A percentile compares a stretch with the other conserved stretches of the same genome.
Evolutionary conservation across 2,888 invertebrate species (phyloP).

Genomic region (Leucophenga montana): DNA sequence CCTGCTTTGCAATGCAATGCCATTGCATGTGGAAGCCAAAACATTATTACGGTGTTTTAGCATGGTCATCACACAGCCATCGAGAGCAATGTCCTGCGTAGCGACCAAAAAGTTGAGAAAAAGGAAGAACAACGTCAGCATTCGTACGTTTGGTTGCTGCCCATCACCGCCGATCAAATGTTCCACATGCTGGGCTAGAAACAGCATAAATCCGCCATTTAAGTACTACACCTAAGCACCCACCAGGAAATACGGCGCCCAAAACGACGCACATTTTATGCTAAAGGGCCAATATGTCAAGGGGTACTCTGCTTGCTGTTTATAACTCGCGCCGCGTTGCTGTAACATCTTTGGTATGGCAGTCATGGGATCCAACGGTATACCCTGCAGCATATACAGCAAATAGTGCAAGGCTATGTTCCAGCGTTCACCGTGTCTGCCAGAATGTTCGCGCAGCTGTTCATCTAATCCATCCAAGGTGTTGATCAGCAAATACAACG

Average conservation of each 20-base stretch:
- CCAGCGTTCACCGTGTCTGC: constrained; percentile 82
- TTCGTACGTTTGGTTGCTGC: constrained; percentile 80
- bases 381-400: constrained; percentile 94
- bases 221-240: constrained; percentile 95
- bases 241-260: constrained; percentile 97
- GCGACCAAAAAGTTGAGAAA: constrained; percentile 96
- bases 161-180: constrained; percentile 81
- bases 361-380: constrained; percentile 93
- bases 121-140: constrained; percentile 91
- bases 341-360: constrained; percentile 97
- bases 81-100: constrained; percentile 99
- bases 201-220: constrained; percentile 91
- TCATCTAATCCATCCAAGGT: constrained; percentile 33
- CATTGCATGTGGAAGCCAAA: constrained; percentile 98
- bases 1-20: constrained; percentile 99
- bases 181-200: constrained; percentile 84
- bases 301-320: constrained; percentile 95
- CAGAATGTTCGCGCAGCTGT: constrained; percentile 64
- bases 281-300: constrained; percentile 94
- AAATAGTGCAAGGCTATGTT: constrained; percentile 92
- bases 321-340: constrained; percentile 92
- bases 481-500: constrained; percentile 25
- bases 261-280: constrained; percentile 86
- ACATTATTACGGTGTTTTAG: constrained; percentile 96
- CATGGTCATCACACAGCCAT: constrained; percentile 99